phyloP scores from a whole-genome alignment of 2,113 vertebrate species.

The Lophochroa leadbeateri region DNA sequence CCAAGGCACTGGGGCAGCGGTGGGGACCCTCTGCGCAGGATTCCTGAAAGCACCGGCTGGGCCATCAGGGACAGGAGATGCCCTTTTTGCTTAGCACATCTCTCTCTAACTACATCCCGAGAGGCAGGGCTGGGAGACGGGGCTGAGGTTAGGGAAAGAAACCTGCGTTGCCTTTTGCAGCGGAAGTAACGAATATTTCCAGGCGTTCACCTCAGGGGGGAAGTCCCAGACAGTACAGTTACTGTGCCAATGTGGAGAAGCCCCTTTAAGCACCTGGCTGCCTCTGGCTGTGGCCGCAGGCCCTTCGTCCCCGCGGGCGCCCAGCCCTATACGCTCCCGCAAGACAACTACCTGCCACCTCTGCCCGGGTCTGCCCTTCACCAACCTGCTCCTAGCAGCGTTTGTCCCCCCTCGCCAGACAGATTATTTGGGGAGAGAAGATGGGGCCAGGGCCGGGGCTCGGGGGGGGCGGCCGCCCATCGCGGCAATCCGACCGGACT shows the following conservation, averaged over 20 bases:
- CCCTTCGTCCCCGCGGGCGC: neutral
- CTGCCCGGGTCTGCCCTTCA: neutral
- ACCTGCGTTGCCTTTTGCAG: neutral
- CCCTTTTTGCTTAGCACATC: neutral
- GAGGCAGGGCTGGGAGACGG: neutral
- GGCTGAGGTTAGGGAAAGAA: neutral
- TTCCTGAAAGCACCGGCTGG: neutral
- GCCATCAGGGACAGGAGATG: neutral
- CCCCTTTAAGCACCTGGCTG: neutral
- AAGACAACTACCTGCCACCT: neutral
- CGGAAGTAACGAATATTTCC: conserved; percentile 24
- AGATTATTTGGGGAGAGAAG: neutral
- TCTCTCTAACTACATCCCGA: neutral
- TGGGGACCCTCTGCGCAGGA: neutral
- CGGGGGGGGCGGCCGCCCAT: neutral
- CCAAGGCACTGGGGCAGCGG: neutral
- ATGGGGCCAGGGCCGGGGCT: neutral
- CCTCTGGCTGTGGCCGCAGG: neutral
- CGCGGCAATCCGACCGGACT: neutral
- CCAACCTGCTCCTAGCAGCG: neutral
- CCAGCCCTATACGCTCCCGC: neutral
- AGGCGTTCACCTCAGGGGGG: neutral
- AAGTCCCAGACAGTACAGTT: neutral
- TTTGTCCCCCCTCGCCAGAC: neutral
- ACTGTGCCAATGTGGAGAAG: conserved; percentile 9